phyloP scores from a whole-genome alignment of 1,140 invertebrate genomes.

The Pogonus chalceus region DNA sequence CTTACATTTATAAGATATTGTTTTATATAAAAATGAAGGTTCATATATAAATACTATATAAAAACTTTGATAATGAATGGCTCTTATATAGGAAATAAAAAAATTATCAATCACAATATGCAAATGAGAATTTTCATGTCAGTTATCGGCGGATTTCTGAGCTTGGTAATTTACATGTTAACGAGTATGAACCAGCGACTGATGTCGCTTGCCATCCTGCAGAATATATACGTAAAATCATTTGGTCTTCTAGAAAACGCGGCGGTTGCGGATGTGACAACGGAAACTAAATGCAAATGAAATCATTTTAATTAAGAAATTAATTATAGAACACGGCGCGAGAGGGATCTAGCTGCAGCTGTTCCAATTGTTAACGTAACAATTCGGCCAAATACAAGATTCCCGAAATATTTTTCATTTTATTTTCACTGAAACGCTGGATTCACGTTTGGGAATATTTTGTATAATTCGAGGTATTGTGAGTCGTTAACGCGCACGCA shows the following conservation, averaged over 20 bases:
- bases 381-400: neutral
- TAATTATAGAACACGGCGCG: neutral
- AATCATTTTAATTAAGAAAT: slow-evolving; percentile 7
- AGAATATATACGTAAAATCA: neutral
- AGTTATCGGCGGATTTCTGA: neutral
- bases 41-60: too few relatives aligned
- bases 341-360: neutral
- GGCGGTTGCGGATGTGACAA: neutral
- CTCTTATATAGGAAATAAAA: too few relatives aligned
- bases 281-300: slow-evolving; percentile 4
- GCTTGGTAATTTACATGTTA: slow-evolving; percentile 1
- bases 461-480: too few relatives aligned
- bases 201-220: neutral
- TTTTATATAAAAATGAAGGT: too few relatives aligned
- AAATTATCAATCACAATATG: too few relatives aligned
- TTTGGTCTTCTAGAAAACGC: neutral
- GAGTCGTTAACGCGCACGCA: too few relatives aligned
- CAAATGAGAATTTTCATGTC: neutral
- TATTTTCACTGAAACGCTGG: too few relatives aligned
- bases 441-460: too few relatives aligned
- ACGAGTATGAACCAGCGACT: neutral
- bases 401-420: neutral
- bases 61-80: too few relatives aligned
- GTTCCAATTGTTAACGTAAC: slow-evolving; percentile 1
- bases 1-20: too few relatives aligned